Percentiles rank a stretch among this genome's conserved stretches.
phyloP scores from a whole-genome alignment of 2,797 vertebrate species.

The Thunnus albacares region DNA sequence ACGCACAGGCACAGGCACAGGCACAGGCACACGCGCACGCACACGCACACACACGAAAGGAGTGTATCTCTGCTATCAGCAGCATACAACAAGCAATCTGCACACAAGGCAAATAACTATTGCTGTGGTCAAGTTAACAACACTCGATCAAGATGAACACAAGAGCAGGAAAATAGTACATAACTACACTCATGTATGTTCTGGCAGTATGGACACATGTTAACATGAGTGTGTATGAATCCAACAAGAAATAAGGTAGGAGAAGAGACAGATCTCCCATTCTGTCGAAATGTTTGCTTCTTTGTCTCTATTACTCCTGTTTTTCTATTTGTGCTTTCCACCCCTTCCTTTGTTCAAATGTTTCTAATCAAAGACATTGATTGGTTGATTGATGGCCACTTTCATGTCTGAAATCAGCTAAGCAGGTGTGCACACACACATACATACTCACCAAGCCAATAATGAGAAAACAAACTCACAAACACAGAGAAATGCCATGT shows the following conservation, averaged over 20 bases:
- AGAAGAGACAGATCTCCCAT: constrained; percentile 5
- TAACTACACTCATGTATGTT: neutral
- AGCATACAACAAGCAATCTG: constrained; percentile 35
- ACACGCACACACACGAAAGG: constrained; percentile 14
- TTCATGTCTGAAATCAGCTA: constrained; percentile 27
- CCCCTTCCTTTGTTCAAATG: constrained; percentile 21
- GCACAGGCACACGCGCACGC: neutral
- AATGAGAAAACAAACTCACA: constrained; percentile 19
- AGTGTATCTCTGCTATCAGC: constrained; percentile 13
- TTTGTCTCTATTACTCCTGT: neutral
- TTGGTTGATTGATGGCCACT: constrained; percentile 45
- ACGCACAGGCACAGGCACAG: constrained; percentile 16
- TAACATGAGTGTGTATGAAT: neutral
- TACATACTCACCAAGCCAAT: neutral
- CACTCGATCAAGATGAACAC: neutral
- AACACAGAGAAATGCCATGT: constrained; percentile 18
- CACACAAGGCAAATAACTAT: neutral
- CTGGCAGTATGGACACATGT: neutral
- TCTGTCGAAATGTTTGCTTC: constrained; percentile 8
- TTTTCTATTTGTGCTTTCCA: constrained; percentile 15
- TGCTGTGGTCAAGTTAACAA: constrained; percentile 1
- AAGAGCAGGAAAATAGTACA: neutral
- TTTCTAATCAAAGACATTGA: constrained; percentile 36
- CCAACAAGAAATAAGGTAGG: neutral
- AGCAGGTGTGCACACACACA: neutral